Percentiles rank a stretch among this genome's conserved stretches.
These are phyloP conservation scores for Temnothorax longispinosus DNA, from an alignment of 1,140 invertebrate genomes.

Conservation along the genomic window DNA sequence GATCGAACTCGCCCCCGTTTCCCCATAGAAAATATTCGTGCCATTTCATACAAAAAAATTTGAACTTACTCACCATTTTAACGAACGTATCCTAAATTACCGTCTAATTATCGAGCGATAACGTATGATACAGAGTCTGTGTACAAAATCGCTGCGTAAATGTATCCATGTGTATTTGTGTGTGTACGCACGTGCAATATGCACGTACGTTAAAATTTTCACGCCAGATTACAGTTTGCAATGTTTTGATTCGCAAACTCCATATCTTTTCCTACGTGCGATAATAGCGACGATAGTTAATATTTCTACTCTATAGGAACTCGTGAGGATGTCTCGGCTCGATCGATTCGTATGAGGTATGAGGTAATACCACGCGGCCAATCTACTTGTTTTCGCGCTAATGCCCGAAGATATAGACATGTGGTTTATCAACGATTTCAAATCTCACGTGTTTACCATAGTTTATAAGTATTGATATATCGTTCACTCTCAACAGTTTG, in stretches of 20 bases:
- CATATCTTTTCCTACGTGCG: not conserved
- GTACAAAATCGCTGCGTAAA: constrained; percentile 64
- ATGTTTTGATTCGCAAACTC: constrained; percentile 21
- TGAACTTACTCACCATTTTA: constrained; percentile 59
- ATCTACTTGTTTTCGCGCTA: not conserved
- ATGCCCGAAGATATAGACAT: not conserved
- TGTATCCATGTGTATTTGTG: not conserved
- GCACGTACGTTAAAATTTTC: not conserved
- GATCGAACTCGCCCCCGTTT: constrained; percentile 47
- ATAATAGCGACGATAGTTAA: constrained; percentile 1
- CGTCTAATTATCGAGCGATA: constrained; percentile 46
- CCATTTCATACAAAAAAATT: constrained; percentile 73
- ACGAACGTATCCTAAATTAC: constrained; percentile 51
- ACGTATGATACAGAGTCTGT: constrained; percentile 77
- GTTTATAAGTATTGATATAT: not conserved
- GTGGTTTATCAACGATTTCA: not conserved
- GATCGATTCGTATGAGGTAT: not conserved
- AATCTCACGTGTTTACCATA: not conserved
- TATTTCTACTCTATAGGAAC: constrained; percentile 69
- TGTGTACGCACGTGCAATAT: not conserved
- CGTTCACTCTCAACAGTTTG: not conserved
- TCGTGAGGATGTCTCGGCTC: constrained; percentile 55
- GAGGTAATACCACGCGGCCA: not conserved
- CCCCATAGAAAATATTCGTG: constrained; percentile 74
- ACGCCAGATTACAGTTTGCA: not conserved